Conservation (phyloP, 2,113 vertebrate species). For the Triplophysa dalaica region DNA sequence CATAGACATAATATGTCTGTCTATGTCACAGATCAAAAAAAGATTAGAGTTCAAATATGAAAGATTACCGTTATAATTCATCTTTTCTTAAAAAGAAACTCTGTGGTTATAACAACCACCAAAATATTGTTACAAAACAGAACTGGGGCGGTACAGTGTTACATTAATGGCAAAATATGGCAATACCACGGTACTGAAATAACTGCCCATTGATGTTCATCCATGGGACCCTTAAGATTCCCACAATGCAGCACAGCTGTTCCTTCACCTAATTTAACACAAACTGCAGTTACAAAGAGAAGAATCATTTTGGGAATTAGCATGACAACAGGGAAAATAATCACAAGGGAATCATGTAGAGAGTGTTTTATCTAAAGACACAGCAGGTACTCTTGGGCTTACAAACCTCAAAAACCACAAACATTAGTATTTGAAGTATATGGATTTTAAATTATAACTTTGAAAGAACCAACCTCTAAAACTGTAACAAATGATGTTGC, state of each 20-base stretch:
- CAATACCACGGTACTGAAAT: too few species aligned
- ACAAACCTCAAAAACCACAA: neutral
- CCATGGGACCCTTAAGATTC: neutral
- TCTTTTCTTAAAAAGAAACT: neutral
- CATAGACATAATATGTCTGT: constrained; percentile 17
- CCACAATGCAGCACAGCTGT: neutral
- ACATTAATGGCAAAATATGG: too few species aligned
- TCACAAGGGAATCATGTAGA: constrained; percentile 24
- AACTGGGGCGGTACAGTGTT: too few species aligned
- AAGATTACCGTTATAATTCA: neutral
- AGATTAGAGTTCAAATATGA: neutral
- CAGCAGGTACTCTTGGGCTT: neutral
- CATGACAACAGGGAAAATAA: constrained; percentile 42
- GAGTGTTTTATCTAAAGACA: constrained; percentile 8
- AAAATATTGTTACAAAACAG: neutral
- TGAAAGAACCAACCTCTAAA: too few species aligned
- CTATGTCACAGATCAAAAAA: neutral
- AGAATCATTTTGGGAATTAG: constrained; percentile 38
- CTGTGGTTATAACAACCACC: neutral
- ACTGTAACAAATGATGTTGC: too few species aligned
- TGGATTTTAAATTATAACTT: too few species aligned
- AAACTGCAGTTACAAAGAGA: neutral
- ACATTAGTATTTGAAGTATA: neutral
- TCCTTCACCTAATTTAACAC: neutral
- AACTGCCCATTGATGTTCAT: too few species aligned